phyloP scores from a whole-genome alignment of 2,113 vertebrate species.

The Pica pica region DNA sequence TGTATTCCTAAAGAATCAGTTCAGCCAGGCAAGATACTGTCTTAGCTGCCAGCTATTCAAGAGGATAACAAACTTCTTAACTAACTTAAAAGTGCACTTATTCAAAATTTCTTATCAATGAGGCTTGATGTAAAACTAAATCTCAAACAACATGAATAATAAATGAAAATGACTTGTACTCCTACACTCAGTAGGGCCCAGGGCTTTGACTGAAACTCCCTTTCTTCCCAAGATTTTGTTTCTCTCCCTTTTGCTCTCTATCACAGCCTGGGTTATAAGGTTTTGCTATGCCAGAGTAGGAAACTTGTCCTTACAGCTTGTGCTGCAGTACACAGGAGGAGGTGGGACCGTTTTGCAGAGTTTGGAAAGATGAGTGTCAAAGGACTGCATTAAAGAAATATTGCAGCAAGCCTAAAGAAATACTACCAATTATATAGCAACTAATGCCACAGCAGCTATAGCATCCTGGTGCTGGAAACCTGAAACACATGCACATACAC shows the following conservation, averaged over 20 bases:
- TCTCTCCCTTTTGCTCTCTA: not conserved
- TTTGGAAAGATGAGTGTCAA: not conserved
- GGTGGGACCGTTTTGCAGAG: not conserved
- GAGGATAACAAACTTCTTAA: not conserved
- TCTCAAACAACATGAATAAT: conserved; percentile 6
- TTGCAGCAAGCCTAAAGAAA: not conserved
- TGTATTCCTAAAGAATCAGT: not conserved
- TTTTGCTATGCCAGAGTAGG: not conserved
- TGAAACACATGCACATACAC: not conserved
- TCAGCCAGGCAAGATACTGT: not conserved
- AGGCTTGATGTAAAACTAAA: conserved; percentile 6
- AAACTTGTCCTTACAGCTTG: not conserved
- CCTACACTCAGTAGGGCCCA: not conserved
- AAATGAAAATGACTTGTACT: conserved; percentile 8
- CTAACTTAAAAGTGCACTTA: not conserved
- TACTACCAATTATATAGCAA: not conserved
- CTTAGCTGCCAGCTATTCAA: not conserved
- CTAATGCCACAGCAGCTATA: not conserved
- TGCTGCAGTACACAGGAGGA: not conserved
- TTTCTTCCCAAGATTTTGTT: not conserved
- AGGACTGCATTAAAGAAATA: not conserved
- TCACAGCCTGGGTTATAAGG: not conserved
- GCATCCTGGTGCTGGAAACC: not conserved
- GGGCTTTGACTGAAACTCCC: not conserved
- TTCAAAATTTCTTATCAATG: not conserved